phyloP scores from a whole-genome alignment of 1,140 invertebrate species.

The Acyrthosiphon pisum region DNA sequence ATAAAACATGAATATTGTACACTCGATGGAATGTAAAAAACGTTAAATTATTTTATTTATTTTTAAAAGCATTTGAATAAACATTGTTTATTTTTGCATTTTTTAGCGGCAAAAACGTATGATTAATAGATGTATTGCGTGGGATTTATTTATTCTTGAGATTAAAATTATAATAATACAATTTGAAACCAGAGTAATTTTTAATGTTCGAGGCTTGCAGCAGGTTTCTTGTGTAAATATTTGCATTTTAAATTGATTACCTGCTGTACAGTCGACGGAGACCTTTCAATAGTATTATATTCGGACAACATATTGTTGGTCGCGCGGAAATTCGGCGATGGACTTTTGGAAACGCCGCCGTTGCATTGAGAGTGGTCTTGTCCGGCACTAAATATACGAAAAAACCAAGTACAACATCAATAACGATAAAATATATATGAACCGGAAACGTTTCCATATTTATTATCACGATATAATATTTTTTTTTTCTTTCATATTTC shows the following conservation, averaged over 20 bases:
- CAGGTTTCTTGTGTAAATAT: background rate
- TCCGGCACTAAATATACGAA: conserved; percentile 64
- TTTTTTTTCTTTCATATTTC: too few relatives aligned
- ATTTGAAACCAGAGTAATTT: background rate
- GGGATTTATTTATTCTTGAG: background rate
- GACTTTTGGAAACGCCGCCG: conserved; percentile 68
- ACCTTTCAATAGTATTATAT: conserved; percentile 33
- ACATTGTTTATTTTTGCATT: background rate
- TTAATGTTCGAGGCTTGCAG: background rate
- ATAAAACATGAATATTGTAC: background rate
- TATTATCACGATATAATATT: background rate
- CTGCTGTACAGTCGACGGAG: conserved; percentile 22
- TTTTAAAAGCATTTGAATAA: background rate
- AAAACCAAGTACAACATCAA: conserved; percentile 13
- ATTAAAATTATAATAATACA: background rate
- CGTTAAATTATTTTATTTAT: background rate
- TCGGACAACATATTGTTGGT: conserved; percentile 45
- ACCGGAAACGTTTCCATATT: background rate
- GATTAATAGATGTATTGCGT: background rate
- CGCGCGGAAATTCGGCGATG: conserved; percentile 35
- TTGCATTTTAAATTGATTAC: conserved; percentile 25
- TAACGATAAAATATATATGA: too few relatives aligned
- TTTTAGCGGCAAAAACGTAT: background rate
- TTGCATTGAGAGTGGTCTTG: conserved; percentile 77
- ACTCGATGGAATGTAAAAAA: background rate